These are phyloP conservation scores for Teleogryllus occipitalis DNA, from an alignment of 1,140 invertebrate species.

Conservation along the genomic window DNA sequence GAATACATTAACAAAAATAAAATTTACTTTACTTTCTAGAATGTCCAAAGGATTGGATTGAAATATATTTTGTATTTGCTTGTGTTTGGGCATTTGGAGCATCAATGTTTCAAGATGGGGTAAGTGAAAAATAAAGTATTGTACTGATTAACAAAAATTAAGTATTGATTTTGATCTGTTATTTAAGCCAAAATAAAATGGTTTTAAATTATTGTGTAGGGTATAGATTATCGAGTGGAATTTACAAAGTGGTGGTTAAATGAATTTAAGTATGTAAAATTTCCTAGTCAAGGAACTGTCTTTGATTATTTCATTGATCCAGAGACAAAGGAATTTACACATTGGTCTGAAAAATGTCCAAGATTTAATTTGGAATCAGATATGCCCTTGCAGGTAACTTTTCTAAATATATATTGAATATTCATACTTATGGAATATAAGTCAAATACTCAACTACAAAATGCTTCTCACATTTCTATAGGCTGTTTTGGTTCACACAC, in stretches of 20 bases:
- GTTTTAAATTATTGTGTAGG: conserved; percentile 33
- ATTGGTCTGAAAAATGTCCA: conserved; percentile 80
- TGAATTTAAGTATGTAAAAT: conserved; percentile 93
- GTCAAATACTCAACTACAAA: too few species aligned
- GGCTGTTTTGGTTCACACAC: conserved; percentile 86
- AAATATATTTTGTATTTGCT: conserved; percentile 93
- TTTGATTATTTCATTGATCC: conserved; percentile 92
- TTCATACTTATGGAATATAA: too few species aligned
- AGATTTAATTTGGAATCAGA: conserved; percentile 89
- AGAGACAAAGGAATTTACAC: conserved; percentile 80
- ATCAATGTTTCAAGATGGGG: conserved; percentile 86
- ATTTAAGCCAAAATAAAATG: not conserved
- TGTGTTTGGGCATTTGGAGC: conserved; percentile 95
- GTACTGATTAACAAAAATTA: not conserved
- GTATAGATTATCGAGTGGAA: conserved; percentile 65
- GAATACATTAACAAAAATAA: not conserved
- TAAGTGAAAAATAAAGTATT: not conserved
- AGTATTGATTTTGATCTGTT: conserved; percentile 8
- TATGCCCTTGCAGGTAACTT: conserved; percentile 70
- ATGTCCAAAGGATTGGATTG: conserved; percentile 89
- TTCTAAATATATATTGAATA: too few species aligned
- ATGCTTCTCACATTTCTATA: conserved; percentile 32
- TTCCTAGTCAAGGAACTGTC: conserved; percentile 81
- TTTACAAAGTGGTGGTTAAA: conserved; percentile 97
- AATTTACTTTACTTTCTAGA: conserved; percentile 41